Base-by-base conservation (phyloP, 2,888 invertebrate genomes). In the Microctonus brassicae region DNA sequence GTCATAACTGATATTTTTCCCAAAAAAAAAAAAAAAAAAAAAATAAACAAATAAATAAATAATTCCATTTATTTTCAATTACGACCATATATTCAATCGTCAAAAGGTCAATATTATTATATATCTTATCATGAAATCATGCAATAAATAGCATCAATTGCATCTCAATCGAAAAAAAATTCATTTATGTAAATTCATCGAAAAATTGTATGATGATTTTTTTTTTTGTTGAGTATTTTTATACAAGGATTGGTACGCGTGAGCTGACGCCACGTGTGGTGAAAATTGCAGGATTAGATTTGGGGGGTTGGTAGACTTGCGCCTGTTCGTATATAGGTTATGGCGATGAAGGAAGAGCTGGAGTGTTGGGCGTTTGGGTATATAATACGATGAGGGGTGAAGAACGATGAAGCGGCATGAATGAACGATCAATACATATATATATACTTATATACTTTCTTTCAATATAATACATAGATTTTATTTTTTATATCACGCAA, bases 391-490 rank as follows among this genome's bases (percentile, higher is more conserved):
- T 60, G 62, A 66, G 72, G 71, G 70, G 75, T 36, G 22, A 63
- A 78, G 77, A 67, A 67, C 67, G 79, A 79, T 81, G 83, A 82
- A 83, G 83, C 80, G 81, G 82, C 79, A 86, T 86, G 86, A 86
- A 86, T 86, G 86, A 85, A 86, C 84, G 86, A 86, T 86, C 86
- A 81, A 86, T 86, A 86, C 84, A 81, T 82, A 34, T 70, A 86
- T 86, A 86, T 86, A 86, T 81, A 79, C 76, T 76, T 63, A 47
- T 57, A 34, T 70, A 29, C 26, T 36, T 39, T 57, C 13, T 67
- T 57, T 17, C 34, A 53, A 53, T 57, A 42, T 42, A 2, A 47
- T 47, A 47, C 47, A 7, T 17, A 39, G n/a, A 36, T 36, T 55
- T 36, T 57, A 26, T 58, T 24, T 34, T 67, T 58, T 67, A 36